phyloP scores from a whole-genome alignment of 53 echinoderm and acorn worm species.

The Stichopus horrens region DNA sequence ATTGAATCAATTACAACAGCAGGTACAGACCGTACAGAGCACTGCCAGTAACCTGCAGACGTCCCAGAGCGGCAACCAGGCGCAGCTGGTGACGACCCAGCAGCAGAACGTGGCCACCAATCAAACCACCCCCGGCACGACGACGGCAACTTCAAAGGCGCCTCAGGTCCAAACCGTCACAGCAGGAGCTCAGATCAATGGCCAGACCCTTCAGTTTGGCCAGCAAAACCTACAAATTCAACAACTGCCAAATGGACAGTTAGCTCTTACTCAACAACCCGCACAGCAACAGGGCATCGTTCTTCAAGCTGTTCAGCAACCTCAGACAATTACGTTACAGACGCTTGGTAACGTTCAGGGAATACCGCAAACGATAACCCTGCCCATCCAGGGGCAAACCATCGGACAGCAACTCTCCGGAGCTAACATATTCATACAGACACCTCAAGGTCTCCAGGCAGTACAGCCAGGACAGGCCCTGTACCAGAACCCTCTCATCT shows the following conservation, averaged over 20 bases:
- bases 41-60: background rate
- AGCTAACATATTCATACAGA: constrained; percentile 46
- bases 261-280: constrained; percentile 44
- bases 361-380: constrained; percentile 57
- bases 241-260: constrained; percentile 45
- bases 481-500: constrained; percentile 23
- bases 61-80: background rate
- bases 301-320: constrained; percentile 65
- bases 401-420: constrained; percentile 18
- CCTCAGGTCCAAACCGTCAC: background rate
- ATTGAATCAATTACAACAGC: constrained; percentile 61
- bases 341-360: constrained; percentile 46
- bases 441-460: constrained; percentile 33
- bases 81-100: background rate
- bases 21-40: constrained; percentile 39
- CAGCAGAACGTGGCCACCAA: constrained; percentile 27
- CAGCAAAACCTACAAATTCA: constrained; percentile 32
- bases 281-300: constrained; percentile 57
- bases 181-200: constrained; percentile 11
- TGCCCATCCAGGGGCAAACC: constrained; percentile 53
- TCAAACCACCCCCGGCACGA: background rate
- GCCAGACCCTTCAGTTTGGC: constrained; percentile 34
- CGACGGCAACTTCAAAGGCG: constrained; percentile 6
- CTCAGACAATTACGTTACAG: constrained; percentile 65
- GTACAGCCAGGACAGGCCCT: constrained; percentile 35